Evolutionary conservation across 2,888 invertebrate species (phyloP).

Genomic region (Gibbula magus): DNA sequence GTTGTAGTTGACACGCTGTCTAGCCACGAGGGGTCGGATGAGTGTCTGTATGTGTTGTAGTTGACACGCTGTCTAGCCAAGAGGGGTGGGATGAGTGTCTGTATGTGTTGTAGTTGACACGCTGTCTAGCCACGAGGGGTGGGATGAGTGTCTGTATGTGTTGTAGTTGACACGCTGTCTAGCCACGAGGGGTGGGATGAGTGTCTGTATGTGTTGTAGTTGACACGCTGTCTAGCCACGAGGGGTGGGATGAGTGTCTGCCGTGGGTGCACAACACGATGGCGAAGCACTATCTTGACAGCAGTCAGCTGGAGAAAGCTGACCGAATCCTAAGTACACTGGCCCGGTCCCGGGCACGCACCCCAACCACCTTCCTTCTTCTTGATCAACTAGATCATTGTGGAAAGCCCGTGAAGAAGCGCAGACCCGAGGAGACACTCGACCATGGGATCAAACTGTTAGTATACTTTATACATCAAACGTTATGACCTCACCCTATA

Average conservation of each 20-base stretch:
- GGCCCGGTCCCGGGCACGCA: neutral
- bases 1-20: too few relatives aligned
- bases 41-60: too few relatives aligned
- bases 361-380: neutral
- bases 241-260: constrained; percentile 34
- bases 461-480: neutral
- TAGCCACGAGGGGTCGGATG: too few relatives aligned
- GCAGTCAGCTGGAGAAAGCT: neutral
- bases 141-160: too few relatives aligned
- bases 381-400: neutral
- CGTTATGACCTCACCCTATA: too few relatives aligned
- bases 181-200: too few relatives aligned
- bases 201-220: constrained; percentile 29
- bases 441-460: neutral
- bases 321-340: neutral
- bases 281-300: neutral
- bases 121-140: too few relatives aligned
- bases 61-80: too few relatives aligned
- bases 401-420: neutral
- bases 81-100: too few relatives aligned
- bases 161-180: too few relatives aligned
- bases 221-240: constrained; percentile 36
- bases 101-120: too few relatives aligned
- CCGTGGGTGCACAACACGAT: constrained; percentile 6
- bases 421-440: neutral